These are phyloP conservation scores for Corythaeola cristata DNA, from an alignment of 2,113 vertebrate genomes.

Conservation along the genomic window DNA sequence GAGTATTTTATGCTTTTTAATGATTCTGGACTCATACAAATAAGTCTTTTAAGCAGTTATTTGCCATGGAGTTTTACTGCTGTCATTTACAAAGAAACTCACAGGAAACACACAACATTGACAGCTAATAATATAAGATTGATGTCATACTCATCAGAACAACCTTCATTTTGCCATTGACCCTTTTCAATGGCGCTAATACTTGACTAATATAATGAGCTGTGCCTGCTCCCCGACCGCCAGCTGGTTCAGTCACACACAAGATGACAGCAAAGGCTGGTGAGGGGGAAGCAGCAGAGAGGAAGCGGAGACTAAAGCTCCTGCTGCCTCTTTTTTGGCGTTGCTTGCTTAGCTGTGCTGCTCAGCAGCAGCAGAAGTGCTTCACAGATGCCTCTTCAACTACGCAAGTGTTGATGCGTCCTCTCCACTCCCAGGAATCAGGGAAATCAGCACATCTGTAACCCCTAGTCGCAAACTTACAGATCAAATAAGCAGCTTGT, in stretches of 20 bases:
- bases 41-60: not conserved
- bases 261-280: conserved; percentile 8
- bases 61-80: not conserved
- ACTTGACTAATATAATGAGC: not conserved
- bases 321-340: not conserved
- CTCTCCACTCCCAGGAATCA: not conserved
- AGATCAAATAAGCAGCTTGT: not conserved
- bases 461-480: not conserved
- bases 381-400: not conserved
- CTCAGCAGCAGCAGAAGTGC: not conserved
- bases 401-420: not conserved
- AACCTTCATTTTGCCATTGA: not conserved
- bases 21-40: not conserved
- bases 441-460: not conserved
- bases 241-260: conserved; percentile 43
- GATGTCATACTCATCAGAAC: not conserved
- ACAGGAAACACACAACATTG: not conserved
- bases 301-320: not conserved
- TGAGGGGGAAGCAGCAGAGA: conserved; percentile 14
- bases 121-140: not conserved
- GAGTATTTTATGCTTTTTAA: not conserved
- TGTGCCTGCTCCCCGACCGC: not conserved
- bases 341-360: not conserved
- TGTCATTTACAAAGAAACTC: not conserved
- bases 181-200: not conserved